phyloP scores from a whole-genome alignment of 2,113 vertebrate species.

The Syrrhaptes paradoxus region DNA sequence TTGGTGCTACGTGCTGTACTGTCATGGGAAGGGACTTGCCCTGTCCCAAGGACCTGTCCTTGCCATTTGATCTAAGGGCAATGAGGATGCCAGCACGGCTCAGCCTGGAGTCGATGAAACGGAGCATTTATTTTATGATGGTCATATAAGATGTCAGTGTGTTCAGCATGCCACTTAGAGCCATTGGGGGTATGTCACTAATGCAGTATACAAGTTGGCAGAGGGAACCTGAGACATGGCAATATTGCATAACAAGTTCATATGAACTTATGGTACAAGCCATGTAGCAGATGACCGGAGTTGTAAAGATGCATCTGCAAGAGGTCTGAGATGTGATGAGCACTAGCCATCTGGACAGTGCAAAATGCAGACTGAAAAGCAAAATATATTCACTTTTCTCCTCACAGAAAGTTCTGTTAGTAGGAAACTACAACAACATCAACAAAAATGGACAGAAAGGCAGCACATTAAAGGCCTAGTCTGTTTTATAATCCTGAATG shows the following conservation, averaged over 20 bases:
- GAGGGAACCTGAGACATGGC: not conserved
- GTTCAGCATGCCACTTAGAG: not conserved
- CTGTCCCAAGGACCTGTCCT: not conserved
- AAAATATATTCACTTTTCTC: not conserved
- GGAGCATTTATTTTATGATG: not conserved
- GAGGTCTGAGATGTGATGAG: not conserved
- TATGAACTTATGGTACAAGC: not conserved
- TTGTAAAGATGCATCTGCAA: not conserved
- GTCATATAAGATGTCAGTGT: not conserved
- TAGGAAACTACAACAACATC: not conserved
- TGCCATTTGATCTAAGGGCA: not conserved
- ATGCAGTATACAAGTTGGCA: not conserved
- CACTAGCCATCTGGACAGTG: not conserved
- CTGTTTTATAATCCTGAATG: not conserved
- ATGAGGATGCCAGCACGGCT: not conserved
- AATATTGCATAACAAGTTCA: not conserved
- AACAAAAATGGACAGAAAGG: not conserved
- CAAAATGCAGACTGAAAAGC: not conserved
- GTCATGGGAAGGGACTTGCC: not conserved
- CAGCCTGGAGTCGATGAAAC: not conserved
- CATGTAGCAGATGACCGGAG: not conserved
- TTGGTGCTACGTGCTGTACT: accelerated
- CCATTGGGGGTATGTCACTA: not conserved
- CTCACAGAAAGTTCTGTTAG: not conserved
- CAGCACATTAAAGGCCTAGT: not conserved